phyloP scores from a whole-genome alignment of 2,888 invertebrate genomes.

The Calliopum simillimum region DNA sequence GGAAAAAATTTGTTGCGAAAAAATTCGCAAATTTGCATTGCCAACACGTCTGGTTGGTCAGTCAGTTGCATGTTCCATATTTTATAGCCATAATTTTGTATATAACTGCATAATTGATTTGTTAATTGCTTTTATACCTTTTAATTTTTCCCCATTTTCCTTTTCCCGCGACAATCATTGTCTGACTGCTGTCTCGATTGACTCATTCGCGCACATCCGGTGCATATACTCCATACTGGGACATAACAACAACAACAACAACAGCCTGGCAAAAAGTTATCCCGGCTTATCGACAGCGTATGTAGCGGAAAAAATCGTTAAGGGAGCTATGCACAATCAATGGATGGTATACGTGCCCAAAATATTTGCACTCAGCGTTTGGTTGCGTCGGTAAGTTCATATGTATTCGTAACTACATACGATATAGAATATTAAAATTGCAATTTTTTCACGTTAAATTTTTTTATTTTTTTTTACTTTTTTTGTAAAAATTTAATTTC shows the following conservation, averaged over 20 bases:
- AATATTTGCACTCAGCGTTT: slow-evolving; percentile 64
- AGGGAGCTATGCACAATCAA: slow-evolving; percentile 62
- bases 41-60: slow-evolving; percentile 18
- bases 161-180: background rate
- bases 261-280: slow-evolving; percentile 55
- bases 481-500: slow-evolving; percentile 19
- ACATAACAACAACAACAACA: slow-evolving; percentile 46
- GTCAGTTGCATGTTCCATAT: background rate
- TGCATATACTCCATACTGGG: slow-evolving; percentile 1
- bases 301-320: slow-evolving; percentile 63
- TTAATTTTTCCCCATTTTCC: slow-evolving; percentile 25
- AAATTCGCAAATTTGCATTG: slow-evolving; percentile 5
- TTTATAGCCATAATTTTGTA: background rate
- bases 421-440: slow-evolving; percentile 3
- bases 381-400: slow-evolving; percentile 63
- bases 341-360: slow-evolving; percentile 64
- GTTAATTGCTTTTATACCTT: slow-evolving; percentile 46
- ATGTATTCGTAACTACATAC: too few relatives aligned
- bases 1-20: slow-evolving; percentile 13
- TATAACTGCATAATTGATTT: slow-evolving; percentile 45
- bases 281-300: slow-evolving; percentile 64
- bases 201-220: background rate
- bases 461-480: slow-evolving; percentile 38
- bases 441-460: slow-evolving; percentile 2
- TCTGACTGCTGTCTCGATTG: background rate